phyloP scores from a whole-genome alignment of 92 coral and sea anemone species.

The Meandrina meandrites region DNA sequence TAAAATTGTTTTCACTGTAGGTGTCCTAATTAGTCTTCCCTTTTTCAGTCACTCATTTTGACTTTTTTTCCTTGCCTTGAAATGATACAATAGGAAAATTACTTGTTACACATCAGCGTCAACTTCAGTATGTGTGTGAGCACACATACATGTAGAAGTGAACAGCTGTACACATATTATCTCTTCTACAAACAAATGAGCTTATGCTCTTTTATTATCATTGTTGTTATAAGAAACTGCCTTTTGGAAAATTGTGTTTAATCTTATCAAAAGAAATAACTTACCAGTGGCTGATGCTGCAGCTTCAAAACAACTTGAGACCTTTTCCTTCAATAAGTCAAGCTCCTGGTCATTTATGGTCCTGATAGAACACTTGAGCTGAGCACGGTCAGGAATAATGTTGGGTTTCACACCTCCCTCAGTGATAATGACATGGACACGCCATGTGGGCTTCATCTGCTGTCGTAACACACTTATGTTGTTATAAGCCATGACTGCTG shows the following conservation, averaged over 20 bases:
- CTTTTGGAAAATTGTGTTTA: neutral
- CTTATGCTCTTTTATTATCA: too few relatives aligned
- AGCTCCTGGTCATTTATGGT: conserved; percentile 69
- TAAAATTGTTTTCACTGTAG: too few relatives aligned
- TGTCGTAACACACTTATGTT: conserved; percentile 81
- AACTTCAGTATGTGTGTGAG: too few relatives aligned
- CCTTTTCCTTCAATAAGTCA: conserved; percentile 53
- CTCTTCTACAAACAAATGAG: too few relatives aligned
- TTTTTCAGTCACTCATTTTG: too few relatives aligned
- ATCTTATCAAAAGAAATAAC: neutral
- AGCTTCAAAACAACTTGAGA: conserved; percentile 75
- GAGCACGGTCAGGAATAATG: conserved; percentile 85
- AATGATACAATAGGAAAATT: too few relatives aligned
- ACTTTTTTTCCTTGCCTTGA: too few relatives aligned
- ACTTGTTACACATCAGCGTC: too few relatives aligned
- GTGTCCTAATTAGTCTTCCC: too few relatives aligned
- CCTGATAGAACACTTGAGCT: conserved; percentile 58
- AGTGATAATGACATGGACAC: conserved; percentile 77
- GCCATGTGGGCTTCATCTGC: conserved; percentile 95
- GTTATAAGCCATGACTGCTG: conserved; percentile 82
- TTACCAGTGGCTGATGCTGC: conserved; percentile 88
- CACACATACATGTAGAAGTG: too few relatives aligned
- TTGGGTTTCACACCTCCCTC: conserved; percentile 97
- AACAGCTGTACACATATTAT: too few relatives aligned
- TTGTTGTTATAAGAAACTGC: too few relatives aligned